A percentile compares a stretch with the other conserved stretches of the same genome.
Evolutionary conservation across 1,140 invertebrate genomes (phyloP).

Genomic region (Mizuhopecten yessoensis): DNA sequence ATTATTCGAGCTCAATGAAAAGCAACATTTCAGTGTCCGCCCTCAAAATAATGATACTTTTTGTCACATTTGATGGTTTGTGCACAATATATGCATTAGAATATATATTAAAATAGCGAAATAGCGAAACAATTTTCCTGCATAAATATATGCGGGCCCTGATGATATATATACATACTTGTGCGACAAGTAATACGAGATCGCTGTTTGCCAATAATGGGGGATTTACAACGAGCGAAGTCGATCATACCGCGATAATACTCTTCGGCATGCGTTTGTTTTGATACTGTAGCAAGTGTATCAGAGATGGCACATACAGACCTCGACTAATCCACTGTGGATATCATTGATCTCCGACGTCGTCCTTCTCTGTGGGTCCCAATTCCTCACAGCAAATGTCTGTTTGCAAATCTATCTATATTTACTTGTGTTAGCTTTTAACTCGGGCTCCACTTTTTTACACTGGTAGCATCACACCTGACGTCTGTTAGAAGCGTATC

Average conservation of each 20-base stretch:
- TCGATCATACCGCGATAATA: neutral
- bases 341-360: neutral
- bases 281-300: neutral
- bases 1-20: no score
- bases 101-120: neutral
- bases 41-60: no score
- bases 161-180: neutral
- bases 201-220: neutral
- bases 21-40: no score
- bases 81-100: neutral
- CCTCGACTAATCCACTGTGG: neutral
- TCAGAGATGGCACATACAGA: neutral
- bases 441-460: neutral
- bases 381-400: conserved; percentile 14
- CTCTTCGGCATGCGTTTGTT: neutral
- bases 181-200: neutral
- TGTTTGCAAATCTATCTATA: neutral
- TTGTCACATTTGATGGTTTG: no score
- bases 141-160: neutral
- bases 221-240: neutral
- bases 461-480: neutral
- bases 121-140: neutral
- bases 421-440: neutral
- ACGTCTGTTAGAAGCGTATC: neutral
- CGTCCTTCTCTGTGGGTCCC: neutral